Evolutionary conservation across 2,113 vertebrate species (phyloP).

Genomic region (Cnemophilus loriae): DNA sequence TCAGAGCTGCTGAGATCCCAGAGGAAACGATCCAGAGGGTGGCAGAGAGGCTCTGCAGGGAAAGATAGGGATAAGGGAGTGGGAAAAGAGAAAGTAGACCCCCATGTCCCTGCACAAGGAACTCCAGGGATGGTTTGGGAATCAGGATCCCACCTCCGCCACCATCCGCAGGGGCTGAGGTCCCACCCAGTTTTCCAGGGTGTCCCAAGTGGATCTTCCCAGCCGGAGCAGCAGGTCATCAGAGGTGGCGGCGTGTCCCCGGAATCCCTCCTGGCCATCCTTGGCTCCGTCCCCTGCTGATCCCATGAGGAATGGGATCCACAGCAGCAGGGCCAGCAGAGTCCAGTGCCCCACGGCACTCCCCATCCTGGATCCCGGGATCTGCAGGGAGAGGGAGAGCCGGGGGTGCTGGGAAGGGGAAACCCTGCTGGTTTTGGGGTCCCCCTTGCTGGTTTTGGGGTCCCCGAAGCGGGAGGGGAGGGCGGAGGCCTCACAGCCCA

Average conservation of each 20-base stretch:
- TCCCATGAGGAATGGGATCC: neutral
- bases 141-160: slow-evolving; percentile 25
- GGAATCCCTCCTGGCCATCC: neutral
- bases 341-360: fast-evolving
- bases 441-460: neutral
- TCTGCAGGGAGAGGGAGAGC: neutral
- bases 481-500: neutral
- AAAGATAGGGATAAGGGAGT: neutral
- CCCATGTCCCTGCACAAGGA: no score
- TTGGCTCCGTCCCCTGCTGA: neutral
- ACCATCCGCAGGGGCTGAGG: slow-evolving; percentile 24
- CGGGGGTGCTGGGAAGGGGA: neutral
- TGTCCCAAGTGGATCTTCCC: neutral
- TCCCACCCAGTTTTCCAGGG: slow-evolving; percentile 58
- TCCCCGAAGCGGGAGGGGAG: neutral
- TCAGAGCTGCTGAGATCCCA: slow-evolving; percentile 47
- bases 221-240: slow-evolving; percentile 47
- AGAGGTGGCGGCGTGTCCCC: neutral
- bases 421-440: neutral
- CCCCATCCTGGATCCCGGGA: neutral
- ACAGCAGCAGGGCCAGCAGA: neutral
- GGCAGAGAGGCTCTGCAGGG: slow-evolving; percentile 10
- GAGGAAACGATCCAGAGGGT: slow-evolving; percentile 50
- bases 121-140: neutral
- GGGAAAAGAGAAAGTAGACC: fast-evolving